Base-by-base conservation (phyloP, 2,113 vertebrate genomes). In the Nyctibius bracteatus region DNA sequence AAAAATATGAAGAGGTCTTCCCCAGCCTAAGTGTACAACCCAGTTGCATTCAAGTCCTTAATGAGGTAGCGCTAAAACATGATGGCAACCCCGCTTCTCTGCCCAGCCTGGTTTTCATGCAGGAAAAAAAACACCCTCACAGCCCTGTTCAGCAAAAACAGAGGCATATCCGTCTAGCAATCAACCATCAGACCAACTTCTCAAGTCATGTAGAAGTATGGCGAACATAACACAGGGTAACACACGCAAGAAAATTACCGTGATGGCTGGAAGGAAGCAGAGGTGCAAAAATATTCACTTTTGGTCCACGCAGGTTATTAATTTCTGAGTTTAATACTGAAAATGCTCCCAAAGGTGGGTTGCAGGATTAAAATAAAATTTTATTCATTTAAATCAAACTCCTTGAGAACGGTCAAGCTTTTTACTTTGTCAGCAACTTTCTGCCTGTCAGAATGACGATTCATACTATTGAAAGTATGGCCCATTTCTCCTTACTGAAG, bases 241-340 rank as follows among this genome's bases (percentile, higher is more conserved):
- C 0, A 0, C 4, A 30, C 4, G 8, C 3, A 39, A 8, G 7
- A 72, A 11, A 75, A 46, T 22, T 14, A 22, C 19, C 0, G 0
- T 12, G 15, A 37, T 10, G 46, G 9, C 72, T 46, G 22, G 58
- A 46, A 65, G 58, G 9, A 67, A 33, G 8, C 12, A 57, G 7
- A 20, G 14, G 12, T 67, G 8, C 18, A 81, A 46, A 91, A 88
- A 44, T n/a, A 78, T 19, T 47, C 23, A 47, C 3, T 3, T 92
- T 77, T 66, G 49, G 72, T 39, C 59, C 27, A 30, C 10, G 28
- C 0, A 49, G 9, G 12, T 55, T 58, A 62, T n/a, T 58, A 43
- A 70, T 6, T 13, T 47, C 43, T 21, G 16, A 74, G 14, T 55
- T 70, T 51, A 62, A 86, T 54, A 46, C 0, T 59, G 18, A 90